Conservation (phyloP, 2,797 vertebrate genomes). For the Myotis vivesi region DNA sequence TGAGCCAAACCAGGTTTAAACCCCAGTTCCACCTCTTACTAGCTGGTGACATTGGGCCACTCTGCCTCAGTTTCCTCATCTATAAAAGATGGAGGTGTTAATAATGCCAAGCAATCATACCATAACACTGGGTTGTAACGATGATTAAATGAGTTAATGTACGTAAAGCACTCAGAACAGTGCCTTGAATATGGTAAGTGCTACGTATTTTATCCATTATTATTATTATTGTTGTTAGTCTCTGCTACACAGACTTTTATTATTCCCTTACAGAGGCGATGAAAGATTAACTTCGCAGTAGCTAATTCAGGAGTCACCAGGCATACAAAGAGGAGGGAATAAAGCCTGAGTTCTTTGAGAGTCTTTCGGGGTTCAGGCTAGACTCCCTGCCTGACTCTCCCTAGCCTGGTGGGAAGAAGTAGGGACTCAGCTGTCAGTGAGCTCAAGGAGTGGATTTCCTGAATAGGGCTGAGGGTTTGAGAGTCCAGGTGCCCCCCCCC, state of each 20-base stretch:
- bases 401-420: neutral
- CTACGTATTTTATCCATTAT: neutral
- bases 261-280: neutral
- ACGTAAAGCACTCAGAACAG: neutral
- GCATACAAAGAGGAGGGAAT: neutral
- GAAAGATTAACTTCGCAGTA: neutral
- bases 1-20: neutral
- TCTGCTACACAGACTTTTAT: neutral
- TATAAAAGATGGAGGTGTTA: neutral
- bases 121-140: neutral
- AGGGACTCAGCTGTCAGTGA: neutral
- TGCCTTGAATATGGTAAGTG: neutral
- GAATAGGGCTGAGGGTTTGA: neutral
- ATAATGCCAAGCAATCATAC: neutral
- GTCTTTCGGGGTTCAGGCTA: neutral
- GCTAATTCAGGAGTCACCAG: neutral
- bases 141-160: neutral
- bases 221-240: neutral
- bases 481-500: neutral
- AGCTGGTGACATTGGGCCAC: neutral
- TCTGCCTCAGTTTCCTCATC: neutral
- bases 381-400: neutral
- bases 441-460: neutral
- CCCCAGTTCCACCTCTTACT: neutral
- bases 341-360: neutral